Conservation (phyloP, 2,888 invertebrate species). For the Acronicta psi region DNA sequence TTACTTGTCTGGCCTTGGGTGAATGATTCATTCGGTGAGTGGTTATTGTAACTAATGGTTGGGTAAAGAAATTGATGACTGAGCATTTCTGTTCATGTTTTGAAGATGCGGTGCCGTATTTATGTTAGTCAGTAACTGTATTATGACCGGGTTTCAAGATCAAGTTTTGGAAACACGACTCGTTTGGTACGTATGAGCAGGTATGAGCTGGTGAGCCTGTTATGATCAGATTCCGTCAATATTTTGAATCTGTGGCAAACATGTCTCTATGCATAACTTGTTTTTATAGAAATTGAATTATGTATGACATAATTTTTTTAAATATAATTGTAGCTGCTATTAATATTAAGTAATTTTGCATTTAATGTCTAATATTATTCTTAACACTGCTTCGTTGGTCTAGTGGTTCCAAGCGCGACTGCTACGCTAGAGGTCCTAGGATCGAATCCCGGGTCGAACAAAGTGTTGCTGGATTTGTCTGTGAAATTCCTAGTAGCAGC, state of each 20-base stretch:
- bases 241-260: background rate
- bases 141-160: constrained; percentile 57
- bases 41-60: constrained; percentile 47
- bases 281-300: no score
- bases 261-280: no score
- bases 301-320: no score
- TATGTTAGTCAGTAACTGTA: constrained; percentile 60
- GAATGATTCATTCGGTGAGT: constrained; percentile 39
- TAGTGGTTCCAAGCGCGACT: no score
- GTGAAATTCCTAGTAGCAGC: no score
- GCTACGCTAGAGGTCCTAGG: no score
- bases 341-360: no score
- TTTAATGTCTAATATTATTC: no score
- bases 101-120: constrained; percentile 47
- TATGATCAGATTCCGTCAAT: constrained; percentile 9
- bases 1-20: constrained; percentile 36
- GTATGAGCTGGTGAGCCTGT: constrained; percentile 17
- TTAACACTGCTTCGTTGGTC: no score
- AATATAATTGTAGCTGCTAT: no score
- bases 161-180: constrained; percentile 49
- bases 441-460: no score
- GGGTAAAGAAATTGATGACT: constrained; percentile 56
- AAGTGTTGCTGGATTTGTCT: no score
- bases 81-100: constrained; percentile 51
- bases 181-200: constrained; percentile 15